phyloP scores from a whole-genome alignment of 2,888 invertebrate genomes.

The Capitulum mitella region DNA sequence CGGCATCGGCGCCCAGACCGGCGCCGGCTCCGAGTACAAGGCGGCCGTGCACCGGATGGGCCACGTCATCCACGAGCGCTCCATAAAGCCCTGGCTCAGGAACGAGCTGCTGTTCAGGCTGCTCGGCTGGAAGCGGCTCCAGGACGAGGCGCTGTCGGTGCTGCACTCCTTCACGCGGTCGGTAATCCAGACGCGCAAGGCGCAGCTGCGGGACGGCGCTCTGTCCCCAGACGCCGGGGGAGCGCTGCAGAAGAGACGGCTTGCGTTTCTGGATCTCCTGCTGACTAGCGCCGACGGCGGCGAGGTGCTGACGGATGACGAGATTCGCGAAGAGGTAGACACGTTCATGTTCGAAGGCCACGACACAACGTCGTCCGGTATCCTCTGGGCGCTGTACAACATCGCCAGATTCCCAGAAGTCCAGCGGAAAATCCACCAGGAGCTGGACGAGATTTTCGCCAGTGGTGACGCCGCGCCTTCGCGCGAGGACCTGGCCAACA shows the following conservation, averaged over 20 bases:
- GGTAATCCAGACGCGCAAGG: conserved; percentile 37
- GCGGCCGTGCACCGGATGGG: conserved; percentile 48
- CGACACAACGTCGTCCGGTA: conserved; percentile 76
- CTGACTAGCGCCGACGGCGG: conserved; percentile 67
- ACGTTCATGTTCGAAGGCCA: conserved; percentile 65
- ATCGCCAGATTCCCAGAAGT: conserved; percentile 72
- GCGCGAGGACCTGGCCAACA: conserved; percentile 31
- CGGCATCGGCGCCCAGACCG: conserved; percentile 54
- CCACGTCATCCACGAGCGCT: conserved; percentile 39
- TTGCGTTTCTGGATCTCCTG: conserved; percentile 82
- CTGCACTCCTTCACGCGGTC: conserved; percentile 56
- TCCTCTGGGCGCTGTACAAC: conserved; percentile 75
- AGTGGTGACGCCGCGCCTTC: conserved; percentile 35
- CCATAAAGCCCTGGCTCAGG: conserved; percentile 51
- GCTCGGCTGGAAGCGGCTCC: conserved; percentile 53
- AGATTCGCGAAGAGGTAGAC: conserved; percentile 41
- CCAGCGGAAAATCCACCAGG: conserved; percentile 53
- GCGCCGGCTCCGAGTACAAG: conserved; percentile 53
- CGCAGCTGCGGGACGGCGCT: not conserved
- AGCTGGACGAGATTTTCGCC: conserved; percentile 47
- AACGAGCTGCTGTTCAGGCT: conserved; percentile 45
- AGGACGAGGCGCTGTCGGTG: conserved; percentile 51
- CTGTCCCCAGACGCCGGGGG: too few species aligned
- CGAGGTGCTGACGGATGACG: conserved; percentile 47
- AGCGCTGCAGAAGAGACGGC: conserved; percentile 49